These are phyloP conservation scores for Austrolebias charrua DNA, from an alignment of 2,797 vertebrate genomes.

Conservation along the genomic window DNA sequence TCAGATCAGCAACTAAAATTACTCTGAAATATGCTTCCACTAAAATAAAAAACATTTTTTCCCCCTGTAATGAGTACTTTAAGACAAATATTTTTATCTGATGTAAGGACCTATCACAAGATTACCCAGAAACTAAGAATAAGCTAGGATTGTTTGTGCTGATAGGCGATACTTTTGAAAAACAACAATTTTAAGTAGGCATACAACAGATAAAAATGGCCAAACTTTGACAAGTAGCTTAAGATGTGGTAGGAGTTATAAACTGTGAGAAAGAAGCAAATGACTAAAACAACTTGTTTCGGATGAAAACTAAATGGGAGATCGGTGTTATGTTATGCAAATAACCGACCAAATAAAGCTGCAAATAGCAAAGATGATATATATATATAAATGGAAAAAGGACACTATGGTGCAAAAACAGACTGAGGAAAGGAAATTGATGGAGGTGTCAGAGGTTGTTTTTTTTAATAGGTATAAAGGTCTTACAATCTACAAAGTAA, in stretches of 20 bases:
- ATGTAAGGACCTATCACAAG: neutral
- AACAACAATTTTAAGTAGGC: neutral
- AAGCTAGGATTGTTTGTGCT: neutral
- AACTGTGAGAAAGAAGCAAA: constrained; percentile 15
- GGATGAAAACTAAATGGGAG: constrained; percentile 3
- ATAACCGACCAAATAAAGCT: constrained; percentile 2
- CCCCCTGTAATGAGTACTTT: neutral
- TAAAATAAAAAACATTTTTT: neutral
- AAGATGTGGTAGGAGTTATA: neutral
- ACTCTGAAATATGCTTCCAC: neutral
- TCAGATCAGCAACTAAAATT: constrained; percentile 9
- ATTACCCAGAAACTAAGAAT: neutral
- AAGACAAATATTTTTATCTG: neutral
- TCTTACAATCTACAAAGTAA: no score
- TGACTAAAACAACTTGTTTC: constrained; percentile 24
- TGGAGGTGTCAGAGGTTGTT: neutral
- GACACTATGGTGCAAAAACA: constrained; percentile 3
- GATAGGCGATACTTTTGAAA: neutral
- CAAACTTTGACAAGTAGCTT: neutral
- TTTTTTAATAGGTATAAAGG: no score
- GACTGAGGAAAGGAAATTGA: constrained; percentile 7
- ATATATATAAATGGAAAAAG: constrained; percentile 22
- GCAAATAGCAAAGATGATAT: constrained; percentile 12
- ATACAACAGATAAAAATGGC: neutral
- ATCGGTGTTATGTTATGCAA: constrained; percentile 1